Evolutionary conservation across 2,888 invertebrate species (phyloP), one percentile per base, ranked within the genome.

Genomic region (Macrosoma leucophasiata): DNA sequence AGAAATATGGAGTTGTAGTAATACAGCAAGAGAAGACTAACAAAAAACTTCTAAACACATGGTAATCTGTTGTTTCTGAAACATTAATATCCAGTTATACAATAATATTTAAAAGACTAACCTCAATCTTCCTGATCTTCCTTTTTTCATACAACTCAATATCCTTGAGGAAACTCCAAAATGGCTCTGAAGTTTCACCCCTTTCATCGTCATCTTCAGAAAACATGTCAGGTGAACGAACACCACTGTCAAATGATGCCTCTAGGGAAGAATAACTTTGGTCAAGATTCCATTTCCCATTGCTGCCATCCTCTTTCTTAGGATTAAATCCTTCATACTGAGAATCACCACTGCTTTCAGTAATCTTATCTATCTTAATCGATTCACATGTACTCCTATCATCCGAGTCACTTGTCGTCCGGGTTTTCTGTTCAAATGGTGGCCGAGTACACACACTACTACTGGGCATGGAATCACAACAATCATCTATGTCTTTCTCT

Each of bases 221-320:
- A 61, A 91, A 91, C 57, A 91, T 74, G 55, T 91, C 90, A 0
- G 91, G 91, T 31, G 89, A 89, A 25, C 84, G 55, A 21, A 82
- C 69, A 44, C 82, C 82, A 52, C 82, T 84, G 51, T 82, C 81
- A 67, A 77, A 82, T 1, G 82, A 82, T 7, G 72, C 74, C 38
- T 84, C 82, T 1, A 76, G 55, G 7, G 82, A 84, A 2, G 82
- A 82, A 36, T 65, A 73, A 42, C 79, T 81, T 9, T 75, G 74
- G 18, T 84, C 82, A 3, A 60, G 62, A 41, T 70, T 75, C 78
- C 77, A 81, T 48, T 77, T 81, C 11, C 48, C 44, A n/a, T n/a
- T n/a, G 30, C 58, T 71, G 1, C 59, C 61, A 9, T 73, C 72
- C 35, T 67, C 64, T 22, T 64, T 71, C 41, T 62, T 70, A 5